Percentiles rank a stretch among this genome's conserved stretches.
Conservation (phyloP, 2,888 invertebrate species). For the Patella ulyssiponensis region DNA sequence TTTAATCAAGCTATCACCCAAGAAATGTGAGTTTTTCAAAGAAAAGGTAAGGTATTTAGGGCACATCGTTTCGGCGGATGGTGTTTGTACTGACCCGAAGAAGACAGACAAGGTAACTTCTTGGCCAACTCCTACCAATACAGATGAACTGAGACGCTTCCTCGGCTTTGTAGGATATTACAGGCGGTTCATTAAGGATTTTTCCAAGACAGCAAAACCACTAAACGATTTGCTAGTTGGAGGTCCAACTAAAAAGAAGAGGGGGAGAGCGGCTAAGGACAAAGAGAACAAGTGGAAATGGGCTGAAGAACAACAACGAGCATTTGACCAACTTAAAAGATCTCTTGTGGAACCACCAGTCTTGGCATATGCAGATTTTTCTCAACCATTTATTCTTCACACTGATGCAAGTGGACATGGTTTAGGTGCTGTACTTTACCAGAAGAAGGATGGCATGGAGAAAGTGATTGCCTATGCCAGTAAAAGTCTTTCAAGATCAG, state of each 20-base stretch:
- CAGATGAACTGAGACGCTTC: background rate
- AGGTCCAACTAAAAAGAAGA: conserved; percentile 10
- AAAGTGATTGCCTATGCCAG: too few relatives aligned
- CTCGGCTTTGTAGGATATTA: conserved; percentile 17
- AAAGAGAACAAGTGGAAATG: too few relatives aligned
- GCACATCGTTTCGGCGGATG: background rate
- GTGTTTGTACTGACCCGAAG: background rate
- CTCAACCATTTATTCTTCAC: too few relatives aligned
- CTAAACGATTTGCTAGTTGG: conserved; percentile 15
- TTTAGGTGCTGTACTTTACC: too few relatives aligned
- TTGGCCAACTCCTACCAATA: background rate
- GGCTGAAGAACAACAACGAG: too few relatives aligned
- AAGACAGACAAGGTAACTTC: background rate
- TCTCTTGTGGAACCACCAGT: too few relatives aligned
- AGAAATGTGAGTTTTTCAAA: background rate
- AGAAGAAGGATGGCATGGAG: too few relatives aligned
- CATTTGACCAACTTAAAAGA: too few relatives aligned
- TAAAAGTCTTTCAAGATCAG: too few relatives aligned
- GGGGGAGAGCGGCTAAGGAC: background rate
- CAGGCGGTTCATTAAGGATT: conserved; percentile 18
- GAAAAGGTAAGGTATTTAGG: background rate
- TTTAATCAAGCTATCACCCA: background rate
- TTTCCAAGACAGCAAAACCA: conserved; percentile 16
- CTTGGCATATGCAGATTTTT: too few relatives aligned
- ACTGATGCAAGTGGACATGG: too few relatives aligned